Evolutionary conservation across 2,888 invertebrate species (phyloP).

Genomic region (Ligdia adustata): DNA sequence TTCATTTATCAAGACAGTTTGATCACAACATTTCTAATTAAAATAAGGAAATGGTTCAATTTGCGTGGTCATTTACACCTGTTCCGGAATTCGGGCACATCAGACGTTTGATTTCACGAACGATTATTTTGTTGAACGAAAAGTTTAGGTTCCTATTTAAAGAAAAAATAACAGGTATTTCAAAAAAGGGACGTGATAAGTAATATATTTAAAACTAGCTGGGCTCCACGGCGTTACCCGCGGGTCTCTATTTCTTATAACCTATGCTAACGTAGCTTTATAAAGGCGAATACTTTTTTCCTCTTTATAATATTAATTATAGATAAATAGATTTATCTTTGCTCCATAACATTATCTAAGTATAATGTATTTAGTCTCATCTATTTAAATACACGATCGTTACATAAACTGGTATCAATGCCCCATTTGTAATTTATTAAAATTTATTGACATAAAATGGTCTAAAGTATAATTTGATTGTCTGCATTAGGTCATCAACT

Average conservation of each 20-base stretch:
- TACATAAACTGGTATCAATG: constrained; percentile 4
- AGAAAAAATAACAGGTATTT: neutral
- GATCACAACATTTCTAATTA: constrained; percentile 51
- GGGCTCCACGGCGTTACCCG: too few species aligned
- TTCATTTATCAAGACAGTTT: constrained; percentile 30
- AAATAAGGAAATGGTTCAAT: constrained; percentile 53
- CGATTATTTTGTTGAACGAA: constrained; percentile 53
- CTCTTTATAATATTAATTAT: too few species aligned
- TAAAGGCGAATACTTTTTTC: too few species aligned
- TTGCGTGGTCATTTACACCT: constrained; percentile 60
- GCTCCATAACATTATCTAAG: neutral
- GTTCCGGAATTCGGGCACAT: constrained; percentile 38
- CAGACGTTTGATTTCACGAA: constrained; percentile 54
- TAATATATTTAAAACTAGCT: too few species aligned
- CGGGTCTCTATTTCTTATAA: too few species aligned
- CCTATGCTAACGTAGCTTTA: too few species aligned
- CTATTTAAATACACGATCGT: constrained; percentile 6
- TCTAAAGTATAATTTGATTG: constrained; percentile 6
- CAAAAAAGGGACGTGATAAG: too few species aligned
- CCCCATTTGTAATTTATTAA: constrained; percentile 1
- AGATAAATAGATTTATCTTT: too few species aligned
- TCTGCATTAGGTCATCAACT: constrained; percentile 3
- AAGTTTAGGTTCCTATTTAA: too few species aligned
- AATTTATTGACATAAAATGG: constrained; percentile 10
- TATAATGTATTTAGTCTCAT: neutral